Conservation (phyloP, 2,888 invertebrate genomes). For the Germaria angustata region DNA sequence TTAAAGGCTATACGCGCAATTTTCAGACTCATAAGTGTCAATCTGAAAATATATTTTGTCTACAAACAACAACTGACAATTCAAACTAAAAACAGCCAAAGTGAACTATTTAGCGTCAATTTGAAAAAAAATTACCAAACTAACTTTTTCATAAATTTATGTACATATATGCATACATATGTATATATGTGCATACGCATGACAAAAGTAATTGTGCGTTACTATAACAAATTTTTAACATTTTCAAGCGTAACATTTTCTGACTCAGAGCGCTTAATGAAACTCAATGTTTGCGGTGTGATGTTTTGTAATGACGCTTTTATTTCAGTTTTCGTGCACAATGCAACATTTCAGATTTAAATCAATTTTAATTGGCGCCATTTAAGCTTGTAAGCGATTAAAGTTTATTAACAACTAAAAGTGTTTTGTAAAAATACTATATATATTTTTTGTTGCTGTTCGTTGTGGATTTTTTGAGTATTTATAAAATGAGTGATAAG, state of each 20-base stretch:
- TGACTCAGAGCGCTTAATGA: conserved; percentile 7
- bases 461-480: background rate
- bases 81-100: background rate
- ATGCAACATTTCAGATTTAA: conserved; percentile 62
- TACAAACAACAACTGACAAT: background rate
- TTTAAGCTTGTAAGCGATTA: conserved; percentile 66
- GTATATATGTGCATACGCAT: background rate
- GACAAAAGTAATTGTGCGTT: conserved; percentile 2
- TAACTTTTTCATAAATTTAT: background rate
- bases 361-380: conserved; percentile 70
- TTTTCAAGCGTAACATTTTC: conserved; percentile 42
- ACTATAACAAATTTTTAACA: conserved; percentile 55
- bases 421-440: conserved; percentile 19
- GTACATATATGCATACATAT: background rate
- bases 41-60: conserved; percentile 30
- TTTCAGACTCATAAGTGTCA: conserved; percentile 10
- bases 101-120: conserved; percentile 21
- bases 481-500: conserved; percentile 57
- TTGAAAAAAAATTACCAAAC: conserved; percentile 22
- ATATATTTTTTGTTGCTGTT: background rate
- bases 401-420: conserved; percentile 61
- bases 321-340: conserved; percentile 14
- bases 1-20: background rate
- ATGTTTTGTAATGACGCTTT: conserved; percentile 25
- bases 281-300: conserved; percentile 27